These are phyloP conservation scores for Oenanthe melanoleuca DNA, from an alignment of 2,113 vertebrate genomes.

Conservation along the genomic window DNA sequence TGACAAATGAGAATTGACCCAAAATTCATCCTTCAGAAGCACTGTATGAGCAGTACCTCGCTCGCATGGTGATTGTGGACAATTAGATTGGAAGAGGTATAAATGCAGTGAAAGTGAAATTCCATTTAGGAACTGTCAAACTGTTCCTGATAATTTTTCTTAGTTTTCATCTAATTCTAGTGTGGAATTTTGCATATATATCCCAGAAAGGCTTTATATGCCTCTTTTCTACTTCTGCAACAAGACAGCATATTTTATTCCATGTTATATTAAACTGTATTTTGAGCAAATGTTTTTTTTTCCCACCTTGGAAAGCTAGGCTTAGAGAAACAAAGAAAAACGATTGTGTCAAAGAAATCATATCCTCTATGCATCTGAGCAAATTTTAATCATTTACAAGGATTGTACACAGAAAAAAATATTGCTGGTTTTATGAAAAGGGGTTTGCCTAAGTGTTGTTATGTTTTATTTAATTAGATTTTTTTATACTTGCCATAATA, in stretches of 20 bases:
- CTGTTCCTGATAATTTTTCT: conserved; percentile 54
- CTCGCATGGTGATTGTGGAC: conserved; percentile 22
- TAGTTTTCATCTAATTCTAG: conserved; percentile 10
- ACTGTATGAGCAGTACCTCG: conserved; percentile 1
- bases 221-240: background rate
- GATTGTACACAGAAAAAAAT: background rate
- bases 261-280: background rate
- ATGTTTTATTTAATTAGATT: background rate
- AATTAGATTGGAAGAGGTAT: conserved; percentile 51
- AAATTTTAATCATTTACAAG: background rate
- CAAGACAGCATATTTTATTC: background rate
- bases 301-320: background rate
- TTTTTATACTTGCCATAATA: conserved; percentile 23
- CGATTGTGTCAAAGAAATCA: background rate
- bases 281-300: background rate
- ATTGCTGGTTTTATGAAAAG: background rate
- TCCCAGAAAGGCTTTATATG: background rate
- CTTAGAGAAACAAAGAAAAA: conserved; percentile 37
- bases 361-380: background rate
- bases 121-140: conserved; percentile 61
- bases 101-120: conserved; percentile 44
- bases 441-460: background rate
- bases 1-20: conserved; percentile 66
- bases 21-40: conserved; percentile 49
- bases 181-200: background rate